Conservation (phyloP, 2,888 invertebrate genomes). For the Tipula lateralis region DNA sequence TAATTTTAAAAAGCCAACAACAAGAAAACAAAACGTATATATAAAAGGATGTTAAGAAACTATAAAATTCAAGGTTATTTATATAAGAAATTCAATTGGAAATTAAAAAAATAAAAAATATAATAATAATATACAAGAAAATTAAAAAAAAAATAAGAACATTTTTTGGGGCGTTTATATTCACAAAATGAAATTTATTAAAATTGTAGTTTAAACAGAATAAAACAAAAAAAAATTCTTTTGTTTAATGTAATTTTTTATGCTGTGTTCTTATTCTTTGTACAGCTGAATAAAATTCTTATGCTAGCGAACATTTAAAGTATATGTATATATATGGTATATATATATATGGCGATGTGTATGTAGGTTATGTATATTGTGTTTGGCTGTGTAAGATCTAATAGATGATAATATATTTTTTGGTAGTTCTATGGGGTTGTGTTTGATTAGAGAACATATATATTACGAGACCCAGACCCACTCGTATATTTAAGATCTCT, state of each 20-base stretch:
- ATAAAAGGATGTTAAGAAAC: slow-evolving; percentile 19
- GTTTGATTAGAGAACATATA: no score
- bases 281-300: slow-evolving; percentile 19
- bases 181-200: slow-evolving; percentile 19
- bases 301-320: not conserved
- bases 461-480: no score
- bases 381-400: not conserved
- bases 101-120: not conserved
- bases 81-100: slow-evolving; percentile 11
- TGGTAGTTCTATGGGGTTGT: no score
- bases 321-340: not conserved
- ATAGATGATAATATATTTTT: no score
- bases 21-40: not conserved
- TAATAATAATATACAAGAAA: slow-evolving; percentile 19
- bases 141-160: slow-evolving; percentile 19
- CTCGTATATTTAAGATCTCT: no score
- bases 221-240: not conserved
- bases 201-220: slow-evolving; percentile 24
- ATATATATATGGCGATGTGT: not conserved
- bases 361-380: slow-evolving; percentile 3
- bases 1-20: not conserved
- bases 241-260: slow-evolving; percentile 7
- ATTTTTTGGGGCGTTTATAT: slow-evolving; percentile 24
- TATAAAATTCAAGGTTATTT: slow-evolving; percentile 24
- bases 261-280: not conserved